Evolutionary conservation across 2,888 invertebrate species (phyloP), one percentile per base, ranked within the genome.

Genomic region (Synanthedon vespiformis): DNA sequence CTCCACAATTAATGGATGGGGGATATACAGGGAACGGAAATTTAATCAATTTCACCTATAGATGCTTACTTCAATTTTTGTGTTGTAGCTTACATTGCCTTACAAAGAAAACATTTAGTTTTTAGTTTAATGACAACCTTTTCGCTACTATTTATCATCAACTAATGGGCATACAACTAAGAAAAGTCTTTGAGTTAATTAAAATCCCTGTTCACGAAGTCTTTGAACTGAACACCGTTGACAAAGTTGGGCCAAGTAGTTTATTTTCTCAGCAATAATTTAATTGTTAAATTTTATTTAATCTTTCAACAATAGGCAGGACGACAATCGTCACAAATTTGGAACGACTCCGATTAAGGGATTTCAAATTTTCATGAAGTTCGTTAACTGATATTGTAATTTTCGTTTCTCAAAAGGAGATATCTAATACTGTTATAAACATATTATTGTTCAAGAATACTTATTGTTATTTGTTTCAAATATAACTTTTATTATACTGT

Each of bases 1-100:
- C 59, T 51, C 57, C 56, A 56, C 63, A 68, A 73, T 71, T 74
- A 71, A 73, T 72, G 70, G 64, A 53, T 51, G 56, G 60, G 60
- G 66, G 64, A 61, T 68, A 65, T 68, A 65, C 55, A 52, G 62
- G 59, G 63, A 67, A 65, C 61, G 55, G 56, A 59, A 58, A 59
- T 58, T 65, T 67, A 68, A 77, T 74, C 69, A 76, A 74, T 75
- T 77, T 67, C 60, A 48, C 57, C 54, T 51, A 61, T 61, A 61
- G 44, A n/a, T n/a, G n/a, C n/a, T 5, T 34, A 8, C 34, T 34
- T 34, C 2, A 34, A 10, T 34, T 34, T 34, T 34, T 34, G 8
- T 27, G 6, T 27, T 27, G 27, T 27, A 6, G 27, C 8, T 34
- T 34, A 34, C 27, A 34, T 34, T 34, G 27, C 8, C 8, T 34